phyloP scores from a whole-genome alignment of 2,113 vertebrate species.

The Pica pica region DNA sequence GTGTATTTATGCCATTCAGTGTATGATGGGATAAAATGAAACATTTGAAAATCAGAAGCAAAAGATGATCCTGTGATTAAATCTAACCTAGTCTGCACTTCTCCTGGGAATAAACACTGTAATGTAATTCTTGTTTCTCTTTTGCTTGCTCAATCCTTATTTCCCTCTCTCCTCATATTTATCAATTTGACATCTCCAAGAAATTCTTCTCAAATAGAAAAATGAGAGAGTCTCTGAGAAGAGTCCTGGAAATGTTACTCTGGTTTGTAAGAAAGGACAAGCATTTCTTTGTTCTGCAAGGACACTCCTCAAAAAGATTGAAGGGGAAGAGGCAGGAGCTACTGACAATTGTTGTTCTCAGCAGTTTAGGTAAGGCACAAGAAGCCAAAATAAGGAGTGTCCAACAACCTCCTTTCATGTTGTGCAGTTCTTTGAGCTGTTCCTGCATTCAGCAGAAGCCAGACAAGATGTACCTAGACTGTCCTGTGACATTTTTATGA shows the following conservation, averaged over 20 bases:
- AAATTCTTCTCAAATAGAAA: background rate
- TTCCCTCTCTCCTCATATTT: background rate
- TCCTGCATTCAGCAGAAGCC: background rate
- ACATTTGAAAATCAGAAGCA: background rate
- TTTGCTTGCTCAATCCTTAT: background rate
- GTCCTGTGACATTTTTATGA: background rate
- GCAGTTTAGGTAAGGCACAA: background rate
- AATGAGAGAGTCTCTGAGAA: background rate
- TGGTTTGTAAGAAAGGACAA: background rate
- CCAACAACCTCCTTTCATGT: background rate
- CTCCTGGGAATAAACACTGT: background rate
- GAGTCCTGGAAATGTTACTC: background rate
- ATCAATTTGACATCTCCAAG: background rate
- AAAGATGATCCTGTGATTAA: background rate
- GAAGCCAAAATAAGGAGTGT: background rate
- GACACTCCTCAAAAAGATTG: background rate
- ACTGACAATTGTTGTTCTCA: background rate
- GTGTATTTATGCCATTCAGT: background rate
- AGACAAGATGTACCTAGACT: background rate
- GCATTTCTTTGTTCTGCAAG: background rate
- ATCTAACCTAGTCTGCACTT: background rate
- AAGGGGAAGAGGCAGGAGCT: background rate
- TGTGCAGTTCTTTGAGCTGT: background rate
- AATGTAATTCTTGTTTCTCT: background rate
- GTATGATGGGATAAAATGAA: background rate